Conservation (phyloP, 1,140 invertebrate species). For the Cyrtorhinus lividipennis region DNA sequence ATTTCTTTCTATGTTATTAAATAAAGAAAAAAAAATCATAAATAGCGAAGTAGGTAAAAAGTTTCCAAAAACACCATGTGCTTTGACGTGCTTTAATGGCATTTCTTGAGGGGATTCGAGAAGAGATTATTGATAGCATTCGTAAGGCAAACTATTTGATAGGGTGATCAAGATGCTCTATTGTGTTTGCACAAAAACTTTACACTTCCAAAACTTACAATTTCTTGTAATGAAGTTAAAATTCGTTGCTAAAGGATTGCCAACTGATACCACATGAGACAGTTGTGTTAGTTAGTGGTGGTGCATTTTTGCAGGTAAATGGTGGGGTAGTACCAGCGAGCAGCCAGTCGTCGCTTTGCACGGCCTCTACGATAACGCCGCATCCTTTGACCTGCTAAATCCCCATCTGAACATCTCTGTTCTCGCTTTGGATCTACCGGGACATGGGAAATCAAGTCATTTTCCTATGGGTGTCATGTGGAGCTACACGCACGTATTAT, state of each 20-base stretch:
- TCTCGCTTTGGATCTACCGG: slow-evolving; percentile 56
- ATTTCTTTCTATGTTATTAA: too few species aligned
- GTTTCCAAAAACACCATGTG: too few species aligned
- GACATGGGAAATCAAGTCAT: slow-evolving; percentile 67
- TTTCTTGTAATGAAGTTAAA: too few species aligned
- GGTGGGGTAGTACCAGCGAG: slow-evolving; percentile 53
- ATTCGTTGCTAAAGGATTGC: too few species aligned
- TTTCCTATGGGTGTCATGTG: slow-evolving; percentile 47
- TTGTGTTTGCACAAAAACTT: neutral
- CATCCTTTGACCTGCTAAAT: slow-evolving; percentile 65
- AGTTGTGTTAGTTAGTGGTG: neutral
- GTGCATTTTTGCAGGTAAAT: slow-evolving; percentile 44
- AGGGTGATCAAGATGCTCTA: too few species aligned
- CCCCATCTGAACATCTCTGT: slow-evolving; percentile 47
- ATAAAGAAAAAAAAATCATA: too few species aligned
- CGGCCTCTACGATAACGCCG: slow-evolving; percentile 78
- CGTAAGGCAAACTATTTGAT: too few species aligned
- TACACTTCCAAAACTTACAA: neutral
- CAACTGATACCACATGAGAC: too few species aligned
- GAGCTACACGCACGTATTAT: neutral
- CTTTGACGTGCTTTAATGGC: too few species aligned
- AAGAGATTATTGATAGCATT: too few species aligned
- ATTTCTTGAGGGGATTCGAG: too few species aligned
- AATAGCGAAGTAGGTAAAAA: too few species aligned
- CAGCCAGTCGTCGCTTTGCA: slow-evolving; percentile 66